A percentile compares a stretch with the other conserved stretches of the same genome.
phyloP scores from a whole-genome alignment of 2,888 invertebrate species.

The Lycia hirtaria region DNA sequence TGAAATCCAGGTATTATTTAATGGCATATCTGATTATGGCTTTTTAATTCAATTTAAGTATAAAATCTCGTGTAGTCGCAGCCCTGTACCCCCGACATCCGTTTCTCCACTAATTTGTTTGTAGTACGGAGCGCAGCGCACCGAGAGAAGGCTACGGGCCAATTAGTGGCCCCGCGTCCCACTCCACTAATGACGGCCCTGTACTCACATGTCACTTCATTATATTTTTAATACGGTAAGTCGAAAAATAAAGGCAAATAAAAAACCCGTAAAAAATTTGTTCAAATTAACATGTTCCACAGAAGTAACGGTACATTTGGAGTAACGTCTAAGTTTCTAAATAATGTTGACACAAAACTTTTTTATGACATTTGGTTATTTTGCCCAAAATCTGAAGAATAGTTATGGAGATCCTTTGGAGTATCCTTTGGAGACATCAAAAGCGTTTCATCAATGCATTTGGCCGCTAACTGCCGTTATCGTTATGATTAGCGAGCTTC shows the following conservation, averaged over 20 bases:
- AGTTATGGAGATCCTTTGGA: too few species aligned
- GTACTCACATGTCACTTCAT: constrained; percentile 56
- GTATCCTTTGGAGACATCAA: too few species aligned
- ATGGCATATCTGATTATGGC: not conserved
- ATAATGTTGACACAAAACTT: too few species aligned
- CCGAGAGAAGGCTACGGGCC: constrained; percentile 63
- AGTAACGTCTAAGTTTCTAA: too few species aligned
- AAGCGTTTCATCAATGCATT: too few species aligned
- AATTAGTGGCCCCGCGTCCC: constrained; percentile 67
- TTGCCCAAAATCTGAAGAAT: too few species aligned
- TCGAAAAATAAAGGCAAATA: not conserved
- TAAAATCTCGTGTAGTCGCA: constrained; percentile 40
- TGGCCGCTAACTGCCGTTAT: too few species aligned
- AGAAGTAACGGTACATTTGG: too few species aligned
- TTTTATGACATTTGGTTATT: too few species aligned
- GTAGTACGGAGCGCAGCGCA: constrained; percentile 49
- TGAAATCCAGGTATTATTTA: too few species aligned
- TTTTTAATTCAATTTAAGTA: not conserved
- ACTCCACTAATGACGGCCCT: constrained; percentile 61
- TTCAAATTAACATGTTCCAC: not conserved
- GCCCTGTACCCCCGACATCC: constrained; percentile 61
- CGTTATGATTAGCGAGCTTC: too few species aligned
- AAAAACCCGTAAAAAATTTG: not conserved
- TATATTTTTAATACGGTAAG: constrained; percentile 52
- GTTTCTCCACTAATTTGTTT: constrained; percentile 75